Base-by-base conservation (phyloP, 2,888 invertebrate genomes). In the Seladonia tumulorum region DNA sequence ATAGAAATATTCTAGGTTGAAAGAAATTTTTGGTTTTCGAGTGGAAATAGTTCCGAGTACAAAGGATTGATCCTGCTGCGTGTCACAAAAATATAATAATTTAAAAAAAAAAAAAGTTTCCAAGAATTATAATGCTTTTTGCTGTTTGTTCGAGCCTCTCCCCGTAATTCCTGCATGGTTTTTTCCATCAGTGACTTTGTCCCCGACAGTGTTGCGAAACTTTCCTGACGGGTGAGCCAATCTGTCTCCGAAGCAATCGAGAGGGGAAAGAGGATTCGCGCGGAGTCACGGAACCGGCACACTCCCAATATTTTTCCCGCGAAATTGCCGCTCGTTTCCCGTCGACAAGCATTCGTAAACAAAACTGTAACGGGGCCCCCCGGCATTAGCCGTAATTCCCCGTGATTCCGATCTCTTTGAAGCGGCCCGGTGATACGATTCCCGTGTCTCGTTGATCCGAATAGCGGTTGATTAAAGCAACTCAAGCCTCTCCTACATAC, bases 361-460 rank as follows among this genome's bases (percentile, higher is more conserved):
- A 60, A 79, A 79, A 85, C 77, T 42, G 82, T 84, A 82, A 82
- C 84, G 71, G 29, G 29, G 49, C 70, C 29, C 22, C 47, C 53
- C 10, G 22, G 57, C 57, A 29, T 74, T 75, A 25, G 29, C 74
- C n/a, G 63, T 25, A 75, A 83, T 83, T 79, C 60, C 83, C 79
- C 79, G 63, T 70, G 49, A 45, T 45, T 42, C 35, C 82, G 68
- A 77, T 82, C 72, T 35, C 74, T 70, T 75, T 60, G n/a, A 42
- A n/a, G 18, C 25, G 39, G 39, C 18, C 39, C 29, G 57, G 78
- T 82, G 82, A 83, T 84, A 78, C 57, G 22, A 49, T 83, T 84
- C 78, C 83, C 83, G 83, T 53, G 83, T 84, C 84, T 70, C 84
- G 73, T 84, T 78, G 68, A 74, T 78, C 73, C 78, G 47, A 74